Conservation (phyloP, 2,113 vertebrate species). For the Cettia cetti region DNA sequence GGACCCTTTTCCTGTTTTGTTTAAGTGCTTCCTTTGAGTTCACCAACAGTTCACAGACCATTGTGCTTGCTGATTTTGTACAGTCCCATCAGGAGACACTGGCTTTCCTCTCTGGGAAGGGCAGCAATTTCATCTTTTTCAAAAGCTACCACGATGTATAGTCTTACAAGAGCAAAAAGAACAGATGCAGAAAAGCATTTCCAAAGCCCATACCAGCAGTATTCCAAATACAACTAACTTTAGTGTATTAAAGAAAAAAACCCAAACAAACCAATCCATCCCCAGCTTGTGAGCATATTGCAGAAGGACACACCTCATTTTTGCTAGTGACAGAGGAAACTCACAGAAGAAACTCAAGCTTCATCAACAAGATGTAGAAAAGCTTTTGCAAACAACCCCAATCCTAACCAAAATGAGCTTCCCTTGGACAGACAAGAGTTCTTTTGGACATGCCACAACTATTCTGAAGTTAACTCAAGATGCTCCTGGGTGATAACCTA, state of each 20-base stretch:
- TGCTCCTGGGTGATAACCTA: background rate
- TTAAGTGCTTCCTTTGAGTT: conserved; percentile 21
- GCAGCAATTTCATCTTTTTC: background rate
- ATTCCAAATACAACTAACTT: background rate
- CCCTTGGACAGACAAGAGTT: background rate
- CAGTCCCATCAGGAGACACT: background rate
- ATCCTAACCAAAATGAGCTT: background rate
- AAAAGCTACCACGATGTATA: background rate
- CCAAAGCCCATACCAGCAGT: background rate
- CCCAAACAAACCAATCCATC: background rate
- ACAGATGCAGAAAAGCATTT: background rate
- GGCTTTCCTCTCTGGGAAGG: background rate
- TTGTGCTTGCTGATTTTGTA: background rate
- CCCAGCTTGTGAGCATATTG: background rate
- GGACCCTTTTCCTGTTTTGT: conserved; percentile 50
- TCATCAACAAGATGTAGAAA: background rate
- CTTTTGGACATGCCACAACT: background rate
- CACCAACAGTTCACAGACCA: conserved; percentile 18
- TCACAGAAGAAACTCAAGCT: background rate
- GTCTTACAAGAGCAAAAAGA: background rate
- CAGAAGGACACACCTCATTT: background rate
- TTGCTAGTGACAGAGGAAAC: background rate
- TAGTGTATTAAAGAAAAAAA: background rate
- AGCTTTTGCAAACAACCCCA: background rate
- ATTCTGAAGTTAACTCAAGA: background rate